Conservation (phyloP, 2,113 vertebrate genomes). For the Ahaetulla prasina region DNA sequence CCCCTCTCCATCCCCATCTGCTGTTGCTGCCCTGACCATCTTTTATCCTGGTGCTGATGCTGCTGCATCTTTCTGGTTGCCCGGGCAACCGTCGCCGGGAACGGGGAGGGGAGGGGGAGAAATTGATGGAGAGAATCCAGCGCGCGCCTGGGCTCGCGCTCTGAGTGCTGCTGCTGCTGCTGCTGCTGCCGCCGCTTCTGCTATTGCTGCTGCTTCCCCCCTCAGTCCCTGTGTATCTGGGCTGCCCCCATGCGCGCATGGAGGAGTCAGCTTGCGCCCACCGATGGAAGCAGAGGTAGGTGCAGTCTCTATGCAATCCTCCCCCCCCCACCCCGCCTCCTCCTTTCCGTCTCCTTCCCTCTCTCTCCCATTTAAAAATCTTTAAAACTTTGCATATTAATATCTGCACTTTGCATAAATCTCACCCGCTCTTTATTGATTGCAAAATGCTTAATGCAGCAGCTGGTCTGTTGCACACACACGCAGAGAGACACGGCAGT, state of each 20-base stretch:
- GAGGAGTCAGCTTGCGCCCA: conserved; percentile 83
- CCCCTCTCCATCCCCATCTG: conserved; percentile 56
- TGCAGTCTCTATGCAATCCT: conserved; percentile 54
- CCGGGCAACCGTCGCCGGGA: conserved; percentile 65
- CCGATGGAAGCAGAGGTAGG: conserved; percentile 88
- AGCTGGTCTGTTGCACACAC: conserved; percentile 61
- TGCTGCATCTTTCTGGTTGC: conserved; percentile 64
- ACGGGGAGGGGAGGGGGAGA: conserved; percentile 75
- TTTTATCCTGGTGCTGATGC: conserved; percentile 59
- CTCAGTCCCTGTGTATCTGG: conserved; percentile 61
- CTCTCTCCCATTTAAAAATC: conserved; percentile 69
- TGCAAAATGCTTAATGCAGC: conserved; percentile 68
- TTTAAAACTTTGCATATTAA: conserved; percentile 76
- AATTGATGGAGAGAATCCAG: conserved; percentile 66
- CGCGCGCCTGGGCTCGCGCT: conserved; percentile 70
- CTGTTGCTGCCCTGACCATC: conserved; percentile 60
- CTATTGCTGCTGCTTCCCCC: conserved; percentile 67
- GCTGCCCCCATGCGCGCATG: conserved; percentile 77
- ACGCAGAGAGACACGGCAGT: not conserved
- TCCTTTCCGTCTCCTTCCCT: conserved; percentile 52
- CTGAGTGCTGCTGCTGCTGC: conserved; percentile 42
- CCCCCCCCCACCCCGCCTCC: conserved; percentile 52
- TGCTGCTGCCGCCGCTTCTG: conserved; percentile 64
- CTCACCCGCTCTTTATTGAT: conserved; percentile 70
- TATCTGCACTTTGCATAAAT: conserved; percentile 72